These are phyloP conservation scores for Aphidius gifuensis DNA, from an alignment of 1,140 invertebrate species.

Conservation along the genomic window DNA sequence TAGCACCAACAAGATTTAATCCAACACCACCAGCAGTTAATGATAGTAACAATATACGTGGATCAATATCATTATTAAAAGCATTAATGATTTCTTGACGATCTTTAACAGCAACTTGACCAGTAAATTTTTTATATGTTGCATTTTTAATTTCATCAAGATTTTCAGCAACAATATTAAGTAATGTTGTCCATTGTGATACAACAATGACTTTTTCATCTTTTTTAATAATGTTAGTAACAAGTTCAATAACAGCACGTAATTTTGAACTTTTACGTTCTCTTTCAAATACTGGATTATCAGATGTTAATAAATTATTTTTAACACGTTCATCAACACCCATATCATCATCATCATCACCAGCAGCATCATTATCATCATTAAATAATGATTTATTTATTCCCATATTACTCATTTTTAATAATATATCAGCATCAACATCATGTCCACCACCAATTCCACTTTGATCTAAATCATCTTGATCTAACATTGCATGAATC, in stretches of 20 bases:
- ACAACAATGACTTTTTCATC: slow-evolving; percentile 80
- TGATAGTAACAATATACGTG: slow-evolving; percentile 74
- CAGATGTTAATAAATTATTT: slow-evolving; percentile 56
- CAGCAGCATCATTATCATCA: slow-evolving; percentile 46
- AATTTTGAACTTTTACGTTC: slow-evolving; percentile 65
- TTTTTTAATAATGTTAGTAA: slow-evolving; percentile 53
- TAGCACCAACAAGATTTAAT: slow-evolving; percentile 84
- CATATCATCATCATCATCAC: slow-evolving; percentile 35
- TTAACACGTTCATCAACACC: slow-evolving; percentile 42
- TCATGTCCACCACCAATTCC: slow-evolving; percentile 31
- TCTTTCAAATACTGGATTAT: slow-evolving; percentile 68
- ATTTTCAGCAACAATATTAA: slow-evolving; percentile 67
- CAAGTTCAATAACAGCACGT: slow-evolving; percentile 60
- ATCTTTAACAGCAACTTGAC: slow-evolving; percentile 61
- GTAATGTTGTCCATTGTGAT: slow-evolving; percentile 81
- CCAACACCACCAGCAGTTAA: slow-evolving; percentile 88
- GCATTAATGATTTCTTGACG: slow-evolving; percentile 70
- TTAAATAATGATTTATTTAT: slow-evolving; percentile 10
- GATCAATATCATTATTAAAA: slow-evolving; percentile 63
- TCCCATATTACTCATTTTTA: slow-evolving; percentile 62
- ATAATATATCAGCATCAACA: slow-evolving; percentile 48
- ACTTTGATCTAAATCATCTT: slow-evolving; percentile 46
- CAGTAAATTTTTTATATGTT: slow-evolving; percentile 63
- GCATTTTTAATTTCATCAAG: slow-evolving; percentile 55
- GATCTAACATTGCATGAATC: slow-evolving; percentile 68